These are phyloP conservation scores for Leucopternis melanops DNA, from an alignment of 2,113 vertebrate genomes.

Conservation along the genomic window DNA sequence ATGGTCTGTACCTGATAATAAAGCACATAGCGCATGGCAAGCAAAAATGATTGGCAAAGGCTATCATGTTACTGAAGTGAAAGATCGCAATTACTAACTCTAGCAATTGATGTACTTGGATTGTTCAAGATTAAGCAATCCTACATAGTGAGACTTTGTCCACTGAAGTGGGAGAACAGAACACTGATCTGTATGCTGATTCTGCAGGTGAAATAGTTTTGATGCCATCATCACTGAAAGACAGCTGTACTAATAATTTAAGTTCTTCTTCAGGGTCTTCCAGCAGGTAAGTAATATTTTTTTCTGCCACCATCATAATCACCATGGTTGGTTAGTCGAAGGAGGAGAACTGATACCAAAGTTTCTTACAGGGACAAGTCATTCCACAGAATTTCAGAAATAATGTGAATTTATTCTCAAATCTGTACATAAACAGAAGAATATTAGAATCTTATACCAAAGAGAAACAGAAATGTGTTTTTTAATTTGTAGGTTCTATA, in stretches of 20 bases:
- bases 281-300: background rate
- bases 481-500: background rate
- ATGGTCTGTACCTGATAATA: no score
- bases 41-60: no score
- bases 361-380: background rate
- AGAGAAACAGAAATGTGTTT: background rate
- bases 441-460: background rate
- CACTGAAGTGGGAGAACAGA: background rate
- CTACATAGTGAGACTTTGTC: background rate
- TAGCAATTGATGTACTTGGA: background rate
- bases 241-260: background rate
- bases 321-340: background rate
- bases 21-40: no score
- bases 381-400: background rate
- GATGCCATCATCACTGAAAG: background rate
- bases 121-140: background rate
- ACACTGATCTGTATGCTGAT: background rate
- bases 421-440: background rate
- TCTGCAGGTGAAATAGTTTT: background rate
- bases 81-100: no score
- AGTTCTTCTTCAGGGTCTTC: background rate
- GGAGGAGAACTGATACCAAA: background rate
- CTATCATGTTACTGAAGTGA: no score
- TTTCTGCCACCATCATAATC: background rate
- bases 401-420: background rate